phyloP scores from a whole-genome alignment of 2,113 vertebrate genomes.

The Myxocyprinus asiaticus region DNA sequence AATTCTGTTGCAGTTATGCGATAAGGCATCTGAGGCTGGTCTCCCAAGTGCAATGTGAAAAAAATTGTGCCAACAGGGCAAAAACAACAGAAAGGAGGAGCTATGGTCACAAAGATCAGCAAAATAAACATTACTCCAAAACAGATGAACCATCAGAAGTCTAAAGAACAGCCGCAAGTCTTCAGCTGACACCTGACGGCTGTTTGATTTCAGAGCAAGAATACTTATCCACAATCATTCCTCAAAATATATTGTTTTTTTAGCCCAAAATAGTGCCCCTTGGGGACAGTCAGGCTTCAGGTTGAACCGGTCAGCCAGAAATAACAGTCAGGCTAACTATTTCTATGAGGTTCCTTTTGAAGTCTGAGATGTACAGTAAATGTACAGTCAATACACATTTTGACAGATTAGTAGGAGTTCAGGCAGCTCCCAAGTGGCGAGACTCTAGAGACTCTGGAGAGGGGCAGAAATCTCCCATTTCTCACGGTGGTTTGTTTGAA shows the following conservation, averaged over 20 bases:
- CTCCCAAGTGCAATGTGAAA: not conserved
- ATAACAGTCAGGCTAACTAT: conserved; percentile 43
- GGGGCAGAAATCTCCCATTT: conserved; percentile 16
- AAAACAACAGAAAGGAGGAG: conserved; percentile 8
- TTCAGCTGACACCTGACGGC: conserved; percentile 49
- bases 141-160: conserved; percentile 29
- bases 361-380: conserved; percentile 50
- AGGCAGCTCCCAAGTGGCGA: conserved; percentile 36
- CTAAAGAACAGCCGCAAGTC: conserved; percentile 41
- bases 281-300: conserved; percentile 40
- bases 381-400: conserved; percentile 52
- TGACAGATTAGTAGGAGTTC: conserved; percentile 43
- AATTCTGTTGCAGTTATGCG: conserved; percentile 35
- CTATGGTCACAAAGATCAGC: conserved; percentile 1
- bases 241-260: conserved; percentile 32
- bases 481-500: conserved; percentile 55
- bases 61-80: conserved; percentile 4
- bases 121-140: conserved; percentile 38
- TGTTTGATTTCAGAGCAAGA: conserved; percentile 36
- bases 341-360: conserved; percentile 42
- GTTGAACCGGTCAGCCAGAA: conserved; percentile 40
- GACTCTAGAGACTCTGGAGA: conserved; percentile 54
- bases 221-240: conserved; percentile 44
- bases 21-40: conserved; percentile 37
- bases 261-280: conserved; percentile 43